phyloP scores from a whole-genome alignment of 2,888 invertebrate genomes.

The Nemoura dubitans region DNA sequence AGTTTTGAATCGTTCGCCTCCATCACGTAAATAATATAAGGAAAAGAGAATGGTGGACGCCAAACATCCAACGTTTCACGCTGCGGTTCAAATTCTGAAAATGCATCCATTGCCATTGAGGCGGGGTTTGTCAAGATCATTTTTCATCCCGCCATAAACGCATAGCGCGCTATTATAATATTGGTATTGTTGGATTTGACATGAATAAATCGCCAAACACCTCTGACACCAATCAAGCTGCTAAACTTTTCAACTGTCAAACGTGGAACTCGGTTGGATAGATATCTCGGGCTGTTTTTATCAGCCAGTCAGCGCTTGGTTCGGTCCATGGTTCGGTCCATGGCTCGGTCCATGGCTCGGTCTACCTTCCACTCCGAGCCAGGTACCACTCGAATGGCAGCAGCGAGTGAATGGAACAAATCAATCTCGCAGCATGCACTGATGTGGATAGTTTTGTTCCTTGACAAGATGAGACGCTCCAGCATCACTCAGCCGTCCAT shows the following conservation, averaged over 20 bases:
- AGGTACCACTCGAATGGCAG: neutral
- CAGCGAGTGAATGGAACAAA: neutral
- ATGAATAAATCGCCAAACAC: constrained; percentile 49
- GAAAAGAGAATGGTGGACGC: no score
- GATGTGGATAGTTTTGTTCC: neutral
- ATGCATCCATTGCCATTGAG: neutral
- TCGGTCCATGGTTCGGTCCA: neutral
- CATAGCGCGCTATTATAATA: neutral
- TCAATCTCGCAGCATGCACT: constrained; percentile 3
- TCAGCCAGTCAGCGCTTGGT: neutral
- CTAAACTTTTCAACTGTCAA: constrained; percentile 47
- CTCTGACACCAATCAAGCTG: constrained; percentile 49
- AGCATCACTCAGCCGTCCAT: no score
- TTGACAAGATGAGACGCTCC: neutral
- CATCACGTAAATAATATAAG: no score
- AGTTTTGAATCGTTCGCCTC: no score
- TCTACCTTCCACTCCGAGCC: no score
- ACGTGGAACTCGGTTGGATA: constrained; percentile 48
- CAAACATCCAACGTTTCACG: no score
- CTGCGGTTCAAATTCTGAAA: neutral
- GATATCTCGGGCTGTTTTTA: neutral
- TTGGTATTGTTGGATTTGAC: constrained; percentile 39
- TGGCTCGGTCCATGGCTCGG: neutral
- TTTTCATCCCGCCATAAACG: neutral
- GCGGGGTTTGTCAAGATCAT: neutral